Conservation (phyloP, 2,113 vertebrate genomes). For the Xyrauchen texanus region DNA sequence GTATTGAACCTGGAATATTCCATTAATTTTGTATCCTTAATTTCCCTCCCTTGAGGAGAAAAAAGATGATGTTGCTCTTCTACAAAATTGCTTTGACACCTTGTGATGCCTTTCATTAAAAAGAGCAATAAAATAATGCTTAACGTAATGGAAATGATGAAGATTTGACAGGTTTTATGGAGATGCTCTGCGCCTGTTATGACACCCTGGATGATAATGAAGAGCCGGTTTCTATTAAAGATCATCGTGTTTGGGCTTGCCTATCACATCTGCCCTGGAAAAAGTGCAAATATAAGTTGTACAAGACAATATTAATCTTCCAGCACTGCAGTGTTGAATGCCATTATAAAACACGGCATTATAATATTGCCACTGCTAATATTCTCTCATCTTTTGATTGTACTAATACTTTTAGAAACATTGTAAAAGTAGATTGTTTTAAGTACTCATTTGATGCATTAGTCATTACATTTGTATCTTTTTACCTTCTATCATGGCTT, state of each 20-base stretch:
- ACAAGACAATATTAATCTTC: background rate
- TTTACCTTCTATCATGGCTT: too few relatives aligned
- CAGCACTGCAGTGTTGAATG: background rate
- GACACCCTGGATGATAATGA: slow-evolving; percentile 45
- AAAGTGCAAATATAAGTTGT: background rate
- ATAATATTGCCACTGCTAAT: background rate
- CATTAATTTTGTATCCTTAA: too few relatives aligned
- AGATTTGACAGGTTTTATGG: slow-evolving; percentile 35
- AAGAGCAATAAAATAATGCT: slow-evolving; percentile 19
- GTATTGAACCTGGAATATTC: too few relatives aligned
- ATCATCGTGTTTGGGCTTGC: slow-evolving; percentile 42
- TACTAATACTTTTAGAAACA: too few relatives aligned
- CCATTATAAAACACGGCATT: background rate
- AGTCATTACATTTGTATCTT: too few relatives aligned
- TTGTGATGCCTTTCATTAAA: slow-evolving; percentile 33
- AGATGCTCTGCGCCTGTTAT: slow-evolving; percentile 22
- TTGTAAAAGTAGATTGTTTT: too few relatives aligned
- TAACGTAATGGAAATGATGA: slow-evolving; percentile 23
- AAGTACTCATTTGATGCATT: too few relatives aligned
- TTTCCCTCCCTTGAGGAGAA: background rate
- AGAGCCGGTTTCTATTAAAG: slow-evolving; percentile 36
- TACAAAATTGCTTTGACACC: slow-evolving; percentile 25
- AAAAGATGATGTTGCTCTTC: slow-evolving; percentile 10
- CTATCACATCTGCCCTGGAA: background rate
- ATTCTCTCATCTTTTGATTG: too few relatives aligned